A percentile compares a stretch with the other conserved stretches of the same genome.
phyloP scores from a whole-genome alignment of 2,113 vertebrate genomes.

The Rutilus rutilus region DNA sequence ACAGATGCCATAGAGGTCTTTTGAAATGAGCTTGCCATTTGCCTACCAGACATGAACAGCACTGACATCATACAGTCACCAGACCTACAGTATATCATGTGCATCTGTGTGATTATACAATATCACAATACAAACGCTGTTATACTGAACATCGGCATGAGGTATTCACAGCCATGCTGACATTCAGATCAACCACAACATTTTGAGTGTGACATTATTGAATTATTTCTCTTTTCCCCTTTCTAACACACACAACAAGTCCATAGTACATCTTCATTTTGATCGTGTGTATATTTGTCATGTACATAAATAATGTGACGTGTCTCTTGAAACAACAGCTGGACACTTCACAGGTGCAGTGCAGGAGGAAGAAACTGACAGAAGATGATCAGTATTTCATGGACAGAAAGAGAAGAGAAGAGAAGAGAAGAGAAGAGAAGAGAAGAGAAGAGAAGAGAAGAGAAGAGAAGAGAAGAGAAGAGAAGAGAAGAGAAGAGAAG shows the following conservation, averaged over 20 bases:
- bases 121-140: background rate
- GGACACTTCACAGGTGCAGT: slow-evolving; percentile 4
- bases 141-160: slow-evolving; percentile 1
- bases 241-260: background rate
- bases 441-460: background rate
- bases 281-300: background rate
- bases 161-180: background rate
- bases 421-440: background rate
- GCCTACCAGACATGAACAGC: slow-evolving; percentile 7
- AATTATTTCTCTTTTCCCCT: background rate
- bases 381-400: background rate
- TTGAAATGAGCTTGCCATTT: background rate
- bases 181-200: background rate
- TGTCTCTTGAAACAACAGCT: slow-evolving; percentile 8
- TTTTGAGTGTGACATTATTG: background rate
- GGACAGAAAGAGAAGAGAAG: background rate
- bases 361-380: background rate
- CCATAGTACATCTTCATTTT: background rate
- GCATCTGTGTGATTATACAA: background rate
- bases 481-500: background rate
- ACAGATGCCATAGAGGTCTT: background rate
- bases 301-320: background rate
- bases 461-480: background rate
- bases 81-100: slow-evolving; percentile 3
- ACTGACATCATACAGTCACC: slow-evolving; percentile 21